Conservation (phyloP, 1,140 invertebrate genomes). For the Aphelenchoides avenae region DNA sequence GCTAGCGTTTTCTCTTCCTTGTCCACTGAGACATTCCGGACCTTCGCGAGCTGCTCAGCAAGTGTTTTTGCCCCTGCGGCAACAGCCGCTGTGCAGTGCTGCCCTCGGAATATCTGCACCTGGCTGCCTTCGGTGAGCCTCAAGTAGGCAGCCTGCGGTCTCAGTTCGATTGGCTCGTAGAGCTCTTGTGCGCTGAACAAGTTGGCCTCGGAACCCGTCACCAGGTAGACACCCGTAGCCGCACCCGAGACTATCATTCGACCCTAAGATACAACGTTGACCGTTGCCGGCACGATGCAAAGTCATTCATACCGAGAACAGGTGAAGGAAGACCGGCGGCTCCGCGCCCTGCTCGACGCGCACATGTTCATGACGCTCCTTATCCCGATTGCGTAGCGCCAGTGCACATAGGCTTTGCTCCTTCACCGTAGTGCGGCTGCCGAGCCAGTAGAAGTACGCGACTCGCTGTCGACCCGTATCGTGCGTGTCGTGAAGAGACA, state of each 20-base stretch:
- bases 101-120: neutral
- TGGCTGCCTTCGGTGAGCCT: conserved; percentile 1
- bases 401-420: conserved; percentile 35
- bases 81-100: conserved; percentile 1
- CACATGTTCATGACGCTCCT: conserved; percentile 31
- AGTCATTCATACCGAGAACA: no score
- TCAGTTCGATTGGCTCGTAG: conserved; percentile 8
- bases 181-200: conserved; percentile 9
- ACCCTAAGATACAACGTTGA: no score
- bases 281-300: no score
- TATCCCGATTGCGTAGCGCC: conserved; percentile 32
- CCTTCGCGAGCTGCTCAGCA: conserved; percentile 3
- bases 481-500: conserved; percentile 3
- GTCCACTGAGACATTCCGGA: neutral
- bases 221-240: conserved; percentile 16
- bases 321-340: conserved; percentile 26
- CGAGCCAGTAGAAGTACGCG: conserved; percentile 38
- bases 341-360: conserved; percentile 37
- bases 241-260: conserved; percentile 17
- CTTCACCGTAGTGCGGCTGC: conserved; percentile 13
- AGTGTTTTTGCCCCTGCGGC: neutral
- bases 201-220: conserved; percentile 9
- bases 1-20: neutral
- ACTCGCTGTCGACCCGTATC: conserved; percentile 30
- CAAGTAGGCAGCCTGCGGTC: conserved; percentile 17